Evolutionary conservation across 2,113 vertebrate species (phyloP).

Genomic region (Lipophrys pholis): DNA sequence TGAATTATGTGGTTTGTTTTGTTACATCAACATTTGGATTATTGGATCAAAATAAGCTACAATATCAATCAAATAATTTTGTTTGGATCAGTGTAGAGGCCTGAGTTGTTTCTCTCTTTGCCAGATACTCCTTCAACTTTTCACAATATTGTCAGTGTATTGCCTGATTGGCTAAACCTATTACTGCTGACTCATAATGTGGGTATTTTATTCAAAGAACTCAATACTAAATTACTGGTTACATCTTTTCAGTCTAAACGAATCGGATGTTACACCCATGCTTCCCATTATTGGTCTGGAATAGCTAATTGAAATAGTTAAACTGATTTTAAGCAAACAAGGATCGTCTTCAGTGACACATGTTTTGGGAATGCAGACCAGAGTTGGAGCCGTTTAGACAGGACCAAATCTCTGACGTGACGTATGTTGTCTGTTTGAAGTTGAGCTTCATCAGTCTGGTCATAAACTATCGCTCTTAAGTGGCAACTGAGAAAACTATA

Average conservation of each 20-base stretch:
- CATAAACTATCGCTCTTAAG: constrained; percentile 26
- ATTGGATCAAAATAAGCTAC: too few species aligned
- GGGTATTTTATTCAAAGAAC: not conserved
- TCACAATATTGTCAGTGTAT: too few species aligned
- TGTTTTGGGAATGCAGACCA: constrained; percentile 47
- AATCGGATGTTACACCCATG: constrained; percentile 4
- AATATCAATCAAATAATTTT: too few species aligned
- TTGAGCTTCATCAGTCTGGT: constrained; percentile 5
- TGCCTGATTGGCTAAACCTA: not conserved
- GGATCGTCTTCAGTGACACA: constrained; percentile 37
- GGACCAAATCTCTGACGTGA: constrained; percentile 28
- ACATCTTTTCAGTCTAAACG: constrained; percentile 4
- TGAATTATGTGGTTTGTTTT: too few species aligned
- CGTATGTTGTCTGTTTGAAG: constrained; percentile 3
- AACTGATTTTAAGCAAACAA: not conserved
- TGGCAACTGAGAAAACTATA: constrained; percentile 60
- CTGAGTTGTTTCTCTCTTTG: too few species aligned
- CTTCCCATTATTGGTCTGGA: not conserved
- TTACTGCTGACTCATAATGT: not conserved
- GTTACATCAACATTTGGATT: too few species aligned
- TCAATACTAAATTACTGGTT: not conserved
- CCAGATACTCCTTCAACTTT: too few species aligned
- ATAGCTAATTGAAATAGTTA: not conserved
- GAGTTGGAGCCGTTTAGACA: constrained; percentile 5
- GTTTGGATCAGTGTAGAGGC: too few species aligned